Evolutionary conservation across 2,888 invertebrate genomes (phyloP).

Genomic region (Eupelmus urozonus): DNA sequence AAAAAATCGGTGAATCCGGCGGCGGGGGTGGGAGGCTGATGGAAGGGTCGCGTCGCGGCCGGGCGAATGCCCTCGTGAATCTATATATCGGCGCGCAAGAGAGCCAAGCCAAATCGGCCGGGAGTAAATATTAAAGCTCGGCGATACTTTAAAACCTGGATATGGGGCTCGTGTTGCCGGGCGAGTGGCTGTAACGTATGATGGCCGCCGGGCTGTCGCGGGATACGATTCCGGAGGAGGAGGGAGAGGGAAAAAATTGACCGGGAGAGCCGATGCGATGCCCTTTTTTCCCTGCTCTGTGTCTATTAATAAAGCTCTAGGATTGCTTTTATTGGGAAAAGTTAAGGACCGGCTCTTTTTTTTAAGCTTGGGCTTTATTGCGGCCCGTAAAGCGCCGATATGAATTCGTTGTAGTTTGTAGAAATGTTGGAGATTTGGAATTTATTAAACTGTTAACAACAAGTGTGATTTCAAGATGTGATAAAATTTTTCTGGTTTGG

Average conservation of each 20-base stretch:
- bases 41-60: background rate
- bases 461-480: no score
- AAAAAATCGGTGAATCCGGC: background rate
- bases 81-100: background rate
- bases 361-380: background rate
- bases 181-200: constrained; percentile 22
- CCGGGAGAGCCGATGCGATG: background rate
- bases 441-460: no score
- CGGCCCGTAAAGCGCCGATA: background rate
- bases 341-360: background rate
- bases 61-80: background rate
- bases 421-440: no score
- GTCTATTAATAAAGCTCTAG: constrained; percentile 26
- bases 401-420: background rate
- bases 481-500: no score
- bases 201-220: constrained; percentile 15
- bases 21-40: background rate
- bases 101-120: constrained; percentile 44
- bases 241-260: constrained; percentile 25
- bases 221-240: constrained; percentile 7
- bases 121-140: constrained; percentile 53
- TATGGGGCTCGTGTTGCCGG: background rate
- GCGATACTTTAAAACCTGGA: constrained; percentile 40
- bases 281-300: background rate
- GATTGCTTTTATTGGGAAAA: background rate